Conservation (phyloP, 1,140 invertebrate species). For the Scaptomyza graminum region DNA sequence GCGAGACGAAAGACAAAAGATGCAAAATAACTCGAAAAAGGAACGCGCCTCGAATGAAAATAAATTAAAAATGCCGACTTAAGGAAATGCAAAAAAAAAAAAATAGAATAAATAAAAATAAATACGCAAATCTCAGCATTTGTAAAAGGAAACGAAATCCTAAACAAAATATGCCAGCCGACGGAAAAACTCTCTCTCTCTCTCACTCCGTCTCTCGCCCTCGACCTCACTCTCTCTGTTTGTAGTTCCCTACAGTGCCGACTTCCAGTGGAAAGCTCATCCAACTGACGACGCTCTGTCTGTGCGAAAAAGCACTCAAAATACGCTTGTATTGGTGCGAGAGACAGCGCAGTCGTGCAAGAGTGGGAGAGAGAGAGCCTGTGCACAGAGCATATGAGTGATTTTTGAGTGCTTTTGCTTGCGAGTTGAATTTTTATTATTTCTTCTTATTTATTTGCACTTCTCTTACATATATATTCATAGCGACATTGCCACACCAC, state of each 20-base stretch:
- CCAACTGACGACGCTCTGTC: conserved; percentile 69
- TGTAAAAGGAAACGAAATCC: conserved; percentile 70
- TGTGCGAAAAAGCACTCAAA: conserved; percentile 60
- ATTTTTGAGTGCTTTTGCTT: conserved; percentile 41
- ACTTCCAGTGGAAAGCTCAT: conserved; percentile 59
- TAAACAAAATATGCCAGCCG: conserved; percentile 74
- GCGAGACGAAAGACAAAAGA: conserved; percentile 21
- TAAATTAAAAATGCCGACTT: conserved; percentile 79
- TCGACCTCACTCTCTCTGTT: conserved; percentile 1
- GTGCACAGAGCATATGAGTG: conserved; percentile 58
- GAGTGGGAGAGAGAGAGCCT: conserved; percentile 10
- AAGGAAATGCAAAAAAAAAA: conserved; percentile 55
- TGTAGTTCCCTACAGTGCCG: conserved; percentile 23
- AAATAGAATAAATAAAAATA: conserved; percentile 46
- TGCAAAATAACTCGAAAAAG: conserved; percentile 9
- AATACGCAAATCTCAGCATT: conserved; percentile 72
- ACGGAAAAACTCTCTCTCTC: conserved; percentile 36
- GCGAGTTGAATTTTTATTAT: conserved; percentile 10
- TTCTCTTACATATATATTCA: conserved; percentile 62
- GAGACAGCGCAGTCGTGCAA: conserved; percentile 31
- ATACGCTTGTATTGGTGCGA: conserved; percentile 31
- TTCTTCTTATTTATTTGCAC: conserved; percentile 42
- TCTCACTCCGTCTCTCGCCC: not conserved
- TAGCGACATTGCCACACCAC: conserved; percentile 22
- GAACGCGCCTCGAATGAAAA: conserved; percentile 34